phyloP scores from a whole-genome alignment of 2,797 vertebrate species.

The Paguma larvata region DNA sequence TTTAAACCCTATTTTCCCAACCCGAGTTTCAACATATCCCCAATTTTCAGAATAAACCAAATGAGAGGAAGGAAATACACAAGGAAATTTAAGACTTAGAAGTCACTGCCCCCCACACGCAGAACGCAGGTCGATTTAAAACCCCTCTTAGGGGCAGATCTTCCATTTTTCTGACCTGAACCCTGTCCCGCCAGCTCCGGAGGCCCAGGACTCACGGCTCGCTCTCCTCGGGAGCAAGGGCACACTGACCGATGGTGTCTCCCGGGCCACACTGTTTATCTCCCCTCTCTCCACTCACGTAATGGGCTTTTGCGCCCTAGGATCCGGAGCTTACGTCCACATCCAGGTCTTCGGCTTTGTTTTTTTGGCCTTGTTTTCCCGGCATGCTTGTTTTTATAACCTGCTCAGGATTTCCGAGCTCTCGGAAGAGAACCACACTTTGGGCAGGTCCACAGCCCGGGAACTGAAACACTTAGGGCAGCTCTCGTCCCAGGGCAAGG shows the following conservation, averaged over 20 bases:
- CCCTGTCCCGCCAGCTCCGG: no score
- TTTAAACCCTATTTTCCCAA: background rate
- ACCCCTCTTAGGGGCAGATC: background rate
- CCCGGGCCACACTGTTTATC: background rate
- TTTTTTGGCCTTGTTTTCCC: background rate
- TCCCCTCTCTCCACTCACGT: background rate
- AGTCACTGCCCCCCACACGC: background rate
- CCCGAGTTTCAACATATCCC: background rate
- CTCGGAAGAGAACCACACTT: background rate
- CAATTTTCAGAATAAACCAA: background rate
- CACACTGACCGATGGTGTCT: background rate
- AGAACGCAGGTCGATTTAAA: background rate
- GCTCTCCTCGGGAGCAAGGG: background rate
- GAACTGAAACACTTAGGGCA: background rate
- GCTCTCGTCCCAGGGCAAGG: background rate
- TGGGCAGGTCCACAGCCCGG: background rate
- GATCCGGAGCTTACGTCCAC: background rate
- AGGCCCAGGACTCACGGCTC: background rate
- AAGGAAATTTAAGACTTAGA: background rate
- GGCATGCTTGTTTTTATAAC: background rate
- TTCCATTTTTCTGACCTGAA: background rate
- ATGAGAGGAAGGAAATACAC: background rate
- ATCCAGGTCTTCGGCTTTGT: background rate
- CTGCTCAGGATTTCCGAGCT: background rate
- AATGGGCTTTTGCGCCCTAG: background rate